Base-by-base conservation (phyloP, 2,797 vertebrate genomes). In the Coendou prehensilis region DNA sequence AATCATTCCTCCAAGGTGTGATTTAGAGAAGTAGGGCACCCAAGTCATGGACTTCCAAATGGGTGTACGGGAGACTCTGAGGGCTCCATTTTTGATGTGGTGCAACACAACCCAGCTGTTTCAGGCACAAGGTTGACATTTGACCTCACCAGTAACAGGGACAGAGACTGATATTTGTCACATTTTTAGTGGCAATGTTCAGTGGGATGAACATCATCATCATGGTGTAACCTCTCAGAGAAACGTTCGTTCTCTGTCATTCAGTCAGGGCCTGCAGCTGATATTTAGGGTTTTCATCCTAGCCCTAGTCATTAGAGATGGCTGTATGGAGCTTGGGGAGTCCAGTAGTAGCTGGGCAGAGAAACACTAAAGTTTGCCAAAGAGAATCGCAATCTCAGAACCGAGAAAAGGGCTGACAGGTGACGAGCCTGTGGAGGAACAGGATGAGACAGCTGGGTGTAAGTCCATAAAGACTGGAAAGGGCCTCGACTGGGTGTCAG, bases 161-260 rank as follows among this genome's bases (percentile, higher is more conserved):
- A 37, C 37, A n/a, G 37, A 97, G 84, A 91, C 82, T 95, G 97
- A 98, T 92, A 96, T 78, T 97, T 93, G 87, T 98, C 97, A 98
- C 89, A 95, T 95, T 97, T 85, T 92, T 96, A 97, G 87, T 30
- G 96, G 95, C 97, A 75, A 92, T 96, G 97, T 97, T 96, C 64
- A 78, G 73, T 93, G 89, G 94, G 95, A 97, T 97, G 93, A 80
- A 89, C 45, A 59, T 75, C 9, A 59, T 0, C 45, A 89, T 87
- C 57, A 67, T 1, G 18, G 61, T 69, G 61, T 9, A 47, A 96
- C 96, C 95, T 97, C 96, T 87, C 92, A 96, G 94, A 95, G 45
- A 30, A 61, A 78, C 45, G 93, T 23, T 89, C 87, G 93, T 81
- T 94, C 63, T 93, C n/a, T 52, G 1, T 94, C 96, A 90, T 81